Conservation (phyloP, 2,797 vertebrate genomes). For the Crocidura indochinensis region DNA sequence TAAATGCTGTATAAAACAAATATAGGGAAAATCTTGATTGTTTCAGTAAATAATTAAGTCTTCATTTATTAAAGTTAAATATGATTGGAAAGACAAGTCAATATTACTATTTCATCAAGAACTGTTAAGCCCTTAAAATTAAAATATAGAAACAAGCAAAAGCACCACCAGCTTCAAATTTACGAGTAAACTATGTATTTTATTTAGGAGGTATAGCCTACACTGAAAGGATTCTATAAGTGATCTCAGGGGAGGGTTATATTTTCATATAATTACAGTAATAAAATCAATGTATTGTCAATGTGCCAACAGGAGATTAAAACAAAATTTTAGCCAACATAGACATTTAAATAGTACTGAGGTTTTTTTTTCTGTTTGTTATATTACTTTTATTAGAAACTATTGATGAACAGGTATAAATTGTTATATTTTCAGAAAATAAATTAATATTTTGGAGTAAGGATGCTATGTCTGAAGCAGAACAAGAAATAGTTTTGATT, state of each 20-base stretch:
- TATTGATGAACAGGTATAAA: not conserved
- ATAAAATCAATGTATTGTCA: slow-evolving; percentile 8
- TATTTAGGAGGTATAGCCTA: not conserved
- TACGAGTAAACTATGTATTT: slow-evolving; percentile 15
- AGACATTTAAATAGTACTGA: slow-evolving; percentile 19
- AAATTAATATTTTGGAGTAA: not conserved
- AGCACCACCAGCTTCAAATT: not conserved
- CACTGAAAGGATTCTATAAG: not conserved
- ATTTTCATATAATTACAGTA: not conserved
- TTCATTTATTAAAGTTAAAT: slow-evolving; percentile 20
- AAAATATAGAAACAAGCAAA: not conserved
- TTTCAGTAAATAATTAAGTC: slow-evolving; percentile 15
- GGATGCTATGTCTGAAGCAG: not conserved
- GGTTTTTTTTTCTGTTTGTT: slow-evolving; percentile 3
- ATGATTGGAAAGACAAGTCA: slow-evolving; percentile 23
- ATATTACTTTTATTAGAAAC: slow-evolving; percentile 49
- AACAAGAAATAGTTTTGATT: not conserved
- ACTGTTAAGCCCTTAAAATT: not conserved
- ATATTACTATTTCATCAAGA: slow-evolving; percentile 13
- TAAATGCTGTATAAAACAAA: slow-evolving; percentile 33
- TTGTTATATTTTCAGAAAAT: slow-evolving; percentile 21
- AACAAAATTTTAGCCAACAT: not conserved
- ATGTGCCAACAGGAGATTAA: not conserved
- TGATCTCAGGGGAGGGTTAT: not conserved
- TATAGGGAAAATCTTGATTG: slow-evolving; percentile 37